Conservation (phyloP, 2,113 vertebrate species). For the Neogale vison region DNA sequence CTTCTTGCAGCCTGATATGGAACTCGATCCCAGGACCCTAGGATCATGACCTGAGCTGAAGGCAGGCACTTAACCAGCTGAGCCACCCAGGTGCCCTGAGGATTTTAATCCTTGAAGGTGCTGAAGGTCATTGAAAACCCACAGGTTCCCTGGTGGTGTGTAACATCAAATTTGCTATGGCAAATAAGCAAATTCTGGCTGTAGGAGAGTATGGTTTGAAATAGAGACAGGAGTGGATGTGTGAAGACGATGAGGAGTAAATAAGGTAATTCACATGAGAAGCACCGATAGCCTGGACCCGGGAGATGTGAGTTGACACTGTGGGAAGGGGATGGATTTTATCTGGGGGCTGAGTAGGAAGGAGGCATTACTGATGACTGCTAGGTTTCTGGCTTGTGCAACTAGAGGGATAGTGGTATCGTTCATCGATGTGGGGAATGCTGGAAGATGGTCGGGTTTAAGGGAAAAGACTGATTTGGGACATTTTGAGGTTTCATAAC, state of each 20-base stretch:
- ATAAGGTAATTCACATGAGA: neutral
- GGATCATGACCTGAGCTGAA: neutral
- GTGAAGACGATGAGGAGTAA: neutral
- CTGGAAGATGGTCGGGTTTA: neutral
- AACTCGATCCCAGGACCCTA: no score
- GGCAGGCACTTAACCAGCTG: neutral
- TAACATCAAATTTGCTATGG: neutral
- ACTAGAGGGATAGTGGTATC: neutral
- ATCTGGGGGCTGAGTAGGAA: neutral
- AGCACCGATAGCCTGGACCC: neutral
- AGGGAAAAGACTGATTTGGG: neutral
- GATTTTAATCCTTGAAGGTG: conserved; percentile 23
- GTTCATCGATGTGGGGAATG: neutral
- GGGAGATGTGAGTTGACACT: neutral
- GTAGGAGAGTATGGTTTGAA: neutral
- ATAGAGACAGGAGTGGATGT: neutral
- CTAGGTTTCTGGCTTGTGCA: neutral
- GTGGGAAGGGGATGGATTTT: neutral
- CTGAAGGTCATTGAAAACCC: neutral
- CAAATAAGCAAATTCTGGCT: neutral
- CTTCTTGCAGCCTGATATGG: no score
- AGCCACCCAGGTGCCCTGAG: neutral
- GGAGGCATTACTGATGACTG: no score
- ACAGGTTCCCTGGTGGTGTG: neutral
- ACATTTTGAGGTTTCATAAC: neutral